Evolutionary conservation across 2,888 invertebrate species (phyloP).

Genomic region (Hypomecis punctinalis): DNA sequence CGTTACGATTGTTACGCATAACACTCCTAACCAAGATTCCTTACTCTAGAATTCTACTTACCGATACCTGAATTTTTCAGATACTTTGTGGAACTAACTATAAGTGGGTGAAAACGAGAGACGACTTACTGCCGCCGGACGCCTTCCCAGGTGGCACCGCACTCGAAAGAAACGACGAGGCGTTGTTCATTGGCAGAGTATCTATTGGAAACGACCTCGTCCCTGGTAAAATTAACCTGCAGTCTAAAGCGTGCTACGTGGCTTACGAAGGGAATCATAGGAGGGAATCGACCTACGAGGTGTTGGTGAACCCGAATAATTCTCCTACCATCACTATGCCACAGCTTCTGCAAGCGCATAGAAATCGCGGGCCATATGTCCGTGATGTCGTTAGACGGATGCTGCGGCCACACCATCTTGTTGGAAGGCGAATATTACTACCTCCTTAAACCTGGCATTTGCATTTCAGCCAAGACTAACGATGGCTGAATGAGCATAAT

Average conservation of each 20-base stretch:
- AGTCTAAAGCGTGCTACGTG: not conserved
- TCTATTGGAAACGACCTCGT: not conserved
- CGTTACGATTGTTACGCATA: too few species aligned
- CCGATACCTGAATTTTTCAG: not conserved
- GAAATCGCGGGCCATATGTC: too few species aligned
- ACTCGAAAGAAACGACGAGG: not conserved
- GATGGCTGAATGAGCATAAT: too few species aligned
- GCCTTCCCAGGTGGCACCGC: conserved; percentile 1
- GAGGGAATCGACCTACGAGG: not conserved
- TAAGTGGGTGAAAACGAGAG: conserved; percentile 1
- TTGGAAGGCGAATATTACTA: too few species aligned
- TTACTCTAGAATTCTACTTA: too few species aligned
- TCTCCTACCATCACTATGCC: not conserved
- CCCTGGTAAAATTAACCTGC: not conserved
- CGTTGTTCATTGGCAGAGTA: not conserved
- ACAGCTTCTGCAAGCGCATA: too few species aligned
- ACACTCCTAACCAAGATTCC: too few species aligned
- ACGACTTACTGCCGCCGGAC: not conserved
- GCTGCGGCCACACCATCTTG: too few species aligned
- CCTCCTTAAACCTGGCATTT: too few species aligned
- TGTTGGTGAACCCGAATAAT: not conserved
- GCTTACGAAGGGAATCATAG: not conserved
- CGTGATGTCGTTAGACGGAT: too few species aligned
- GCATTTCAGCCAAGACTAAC: too few species aligned
- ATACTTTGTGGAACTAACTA: not conserved